phyloP scores from a whole-genome alignment of 2,888 invertebrate genomes.

The Dolomedes plantarius region DNA sequence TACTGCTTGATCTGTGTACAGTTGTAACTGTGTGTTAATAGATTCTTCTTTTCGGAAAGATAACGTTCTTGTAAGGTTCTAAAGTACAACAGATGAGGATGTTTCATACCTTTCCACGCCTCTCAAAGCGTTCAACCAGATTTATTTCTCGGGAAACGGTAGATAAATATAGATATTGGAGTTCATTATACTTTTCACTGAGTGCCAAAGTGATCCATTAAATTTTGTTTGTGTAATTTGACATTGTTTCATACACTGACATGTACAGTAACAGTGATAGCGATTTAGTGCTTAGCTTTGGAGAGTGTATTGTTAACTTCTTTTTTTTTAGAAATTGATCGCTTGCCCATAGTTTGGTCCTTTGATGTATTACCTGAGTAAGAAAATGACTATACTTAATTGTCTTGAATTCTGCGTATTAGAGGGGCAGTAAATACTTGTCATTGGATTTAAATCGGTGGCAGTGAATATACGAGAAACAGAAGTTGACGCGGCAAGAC shows the following conservation, averaged over 20 bases:
- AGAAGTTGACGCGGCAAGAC: slow-evolving; percentile 40
- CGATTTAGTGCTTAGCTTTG: not conserved
- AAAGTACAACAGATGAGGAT: too few relatives aligned
- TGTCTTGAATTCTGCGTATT: not conserved
- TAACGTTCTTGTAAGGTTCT: too few relatives aligned
- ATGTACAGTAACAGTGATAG: not conserved
- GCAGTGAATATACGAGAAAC: slow-evolving; percentile 13
- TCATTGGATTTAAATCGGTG: not conserved
- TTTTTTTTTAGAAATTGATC: not conserved
- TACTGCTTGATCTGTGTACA: too few relatives aligned
- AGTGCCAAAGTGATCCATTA: not conserved
- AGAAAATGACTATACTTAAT: not conserved
- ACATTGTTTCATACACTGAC: too few relatives aligned
- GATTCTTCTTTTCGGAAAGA: too few relatives aligned
- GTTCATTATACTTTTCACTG: not conserved
- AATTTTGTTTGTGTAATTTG: not conserved
- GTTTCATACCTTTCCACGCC: too few relatives aligned
- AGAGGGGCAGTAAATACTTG: not conserved
- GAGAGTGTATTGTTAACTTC: too few relatives aligned
- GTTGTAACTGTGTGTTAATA: too few relatives aligned
- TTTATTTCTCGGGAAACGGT: too few relatives aligned
- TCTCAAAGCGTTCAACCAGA: too few relatives aligned
- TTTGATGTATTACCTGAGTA: not conserved
- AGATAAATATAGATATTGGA: not conserved
- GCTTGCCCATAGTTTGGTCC: not conserved